Conservation (phyloP, 2,113 vertebrate genomes). For the Hirundichthys speculiger region DNA sequence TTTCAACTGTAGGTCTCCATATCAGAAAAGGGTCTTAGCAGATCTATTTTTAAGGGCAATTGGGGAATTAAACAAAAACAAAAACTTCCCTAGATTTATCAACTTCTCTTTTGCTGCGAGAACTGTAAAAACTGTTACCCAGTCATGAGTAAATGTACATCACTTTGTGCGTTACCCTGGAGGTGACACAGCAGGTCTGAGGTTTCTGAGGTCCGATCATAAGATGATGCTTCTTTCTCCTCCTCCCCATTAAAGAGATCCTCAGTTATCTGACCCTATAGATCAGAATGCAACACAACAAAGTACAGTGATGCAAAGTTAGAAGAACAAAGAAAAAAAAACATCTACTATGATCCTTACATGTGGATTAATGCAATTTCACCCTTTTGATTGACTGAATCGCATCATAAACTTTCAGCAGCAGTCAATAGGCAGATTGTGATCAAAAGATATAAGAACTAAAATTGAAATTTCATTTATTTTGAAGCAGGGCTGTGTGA, state of each 20-base stretch:
- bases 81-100: neutral
- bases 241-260: conserved; percentile 89
- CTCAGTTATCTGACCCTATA: conserved; percentile 88
- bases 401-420: too few species aligned
- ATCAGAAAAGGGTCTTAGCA: neutral
- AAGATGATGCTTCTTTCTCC: conserved; percentile 87
- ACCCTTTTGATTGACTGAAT: too few species aligned
- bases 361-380: too few species aligned
- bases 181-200: conserved; percentile 85
- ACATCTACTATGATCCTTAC: neutral
- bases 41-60: neutral
- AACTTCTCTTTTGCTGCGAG: neutral
- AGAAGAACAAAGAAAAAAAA: neutral
- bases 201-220: conserved; percentile 87
- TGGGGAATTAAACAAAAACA: neutral
- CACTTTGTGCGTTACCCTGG: conserved; percentile 54
- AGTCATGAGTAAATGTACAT: neutral
- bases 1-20: neutral
- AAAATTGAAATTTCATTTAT: too few species aligned
- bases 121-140: neutral
- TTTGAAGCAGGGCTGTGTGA: too few species aligned
- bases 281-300: neutral
- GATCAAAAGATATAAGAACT: too few species aligned
- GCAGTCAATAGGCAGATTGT: too few species aligned
- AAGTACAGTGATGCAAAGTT: neutral